phyloP scores from a whole-genome alignment of 2,797 vertebrate species.

The Channa striata region DNA sequence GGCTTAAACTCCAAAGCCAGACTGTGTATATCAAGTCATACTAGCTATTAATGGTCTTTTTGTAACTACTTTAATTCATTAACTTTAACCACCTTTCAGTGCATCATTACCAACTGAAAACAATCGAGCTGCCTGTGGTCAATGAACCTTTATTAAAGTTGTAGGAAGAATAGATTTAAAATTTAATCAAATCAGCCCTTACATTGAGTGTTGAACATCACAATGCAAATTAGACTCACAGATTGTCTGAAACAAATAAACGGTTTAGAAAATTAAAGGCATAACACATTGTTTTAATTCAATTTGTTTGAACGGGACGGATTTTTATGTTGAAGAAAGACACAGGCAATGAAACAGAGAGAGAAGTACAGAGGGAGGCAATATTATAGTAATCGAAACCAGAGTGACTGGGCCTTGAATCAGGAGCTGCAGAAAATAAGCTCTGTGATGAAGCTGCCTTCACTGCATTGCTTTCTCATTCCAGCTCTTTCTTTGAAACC shows the following conservation, averaged over 20 bases:
- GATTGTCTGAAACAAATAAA: slow-evolving; percentile 17
- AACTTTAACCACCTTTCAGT: not conserved
- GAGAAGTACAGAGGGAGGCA: slow-evolving; percentile 19
- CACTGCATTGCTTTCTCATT: slow-evolving; percentile 40
- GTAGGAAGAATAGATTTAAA: not conserved
- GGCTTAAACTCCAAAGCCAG: not conserved
- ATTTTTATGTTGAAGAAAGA: slow-evolving; percentile 16
- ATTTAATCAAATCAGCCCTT: slow-evolving; percentile 18
- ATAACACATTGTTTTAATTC: not conserved
- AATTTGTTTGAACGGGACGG: slow-evolving; percentile 11
- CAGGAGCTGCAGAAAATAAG: slow-evolving; percentile 39
- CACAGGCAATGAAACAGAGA: not conserved
- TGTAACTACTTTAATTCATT: not conserved
- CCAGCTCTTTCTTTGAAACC: slow-evolving; percentile 14
- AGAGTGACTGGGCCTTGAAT: slow-evolving; percentile 61
- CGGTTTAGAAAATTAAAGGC: not conserved
- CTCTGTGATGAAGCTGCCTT: slow-evolving; percentile 41
- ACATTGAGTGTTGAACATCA: slow-evolving; percentile 9
- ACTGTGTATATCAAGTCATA: not conserved
- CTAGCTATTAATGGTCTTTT: not conserved
- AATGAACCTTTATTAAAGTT: slow-evolving; percentile 2
- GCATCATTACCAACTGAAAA: no score
- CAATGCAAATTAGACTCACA: slow-evolving; percentile 8
- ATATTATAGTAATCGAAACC: slow-evolving; percentile 56
- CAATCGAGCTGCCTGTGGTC: not conserved